Base-by-base conservation (phyloP, 2,113 vertebrate genomes). In the Anhinga rufa region DNA sequence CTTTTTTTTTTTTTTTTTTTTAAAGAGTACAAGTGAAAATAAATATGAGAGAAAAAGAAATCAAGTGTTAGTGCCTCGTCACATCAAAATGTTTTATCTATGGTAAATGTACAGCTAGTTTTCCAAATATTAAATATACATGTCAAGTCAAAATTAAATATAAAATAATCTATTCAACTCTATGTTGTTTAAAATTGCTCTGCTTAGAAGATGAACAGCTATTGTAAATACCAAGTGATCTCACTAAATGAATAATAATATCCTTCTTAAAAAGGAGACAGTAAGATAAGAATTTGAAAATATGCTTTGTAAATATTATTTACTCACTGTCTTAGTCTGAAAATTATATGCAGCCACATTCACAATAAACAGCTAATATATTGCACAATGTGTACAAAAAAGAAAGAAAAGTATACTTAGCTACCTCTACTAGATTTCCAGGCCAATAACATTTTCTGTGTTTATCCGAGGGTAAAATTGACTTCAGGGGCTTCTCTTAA, bases 51-150 rank as follows among this genome's bases (percentile, higher is more conserved):
- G n/a, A 32, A 85, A 52, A 77, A 70, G 0, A 57, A 90, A 82
- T 36, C 3, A 3, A 12, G 1, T 72, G 11, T 49, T 62, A 78
- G 4, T 44, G 19, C 7, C 48, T 17, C 1, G 0, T 46, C 38
- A 31, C 24, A 62, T 42, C 13, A 26, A 48, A 60, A 5, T 42
- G 14, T 62, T 89, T 77, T 32, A 87, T 48, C 7, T 2, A 20
- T 18, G 2, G 8, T 17, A 89, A 86, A 82, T 11, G 5, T 44
- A 38, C 9, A n/a, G 7, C 40, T 57, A n/a, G 6, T n/a, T 83
- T 90, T 75, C 28, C 25, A 87, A 80, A 40, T 64, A 40, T 20
- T 26, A 87, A 70, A 76, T 34, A 72, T 3, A 42, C 1, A 72
- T 0, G 1, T 5, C 8, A 80, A 88, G 26, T n/a, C 20, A 68